Conservation (phyloP, 1,140 invertebrate species). For the Camponotus vicinus region DNA sequence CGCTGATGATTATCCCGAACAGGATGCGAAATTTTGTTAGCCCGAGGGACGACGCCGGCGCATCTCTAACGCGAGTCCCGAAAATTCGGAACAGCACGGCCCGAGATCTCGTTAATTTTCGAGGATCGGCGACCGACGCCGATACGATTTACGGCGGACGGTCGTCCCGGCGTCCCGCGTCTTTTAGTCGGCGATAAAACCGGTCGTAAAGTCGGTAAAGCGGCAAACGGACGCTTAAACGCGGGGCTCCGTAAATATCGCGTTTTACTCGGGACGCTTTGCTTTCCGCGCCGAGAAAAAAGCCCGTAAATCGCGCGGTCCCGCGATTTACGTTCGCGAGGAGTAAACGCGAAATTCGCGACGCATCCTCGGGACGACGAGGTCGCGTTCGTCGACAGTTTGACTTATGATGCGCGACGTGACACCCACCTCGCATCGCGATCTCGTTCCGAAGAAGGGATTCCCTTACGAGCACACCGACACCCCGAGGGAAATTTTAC, state of each 20-base stretch:
- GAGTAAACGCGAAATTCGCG: not conserved
- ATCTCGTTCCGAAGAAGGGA: not conserved
- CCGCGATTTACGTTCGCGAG: not conserved
- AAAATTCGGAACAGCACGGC: no score
- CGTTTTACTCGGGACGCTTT: not conserved
- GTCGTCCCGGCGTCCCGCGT: not conserved
- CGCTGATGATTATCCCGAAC: not conserved
- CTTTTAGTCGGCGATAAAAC: conserved; percentile 36
- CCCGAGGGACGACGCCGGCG: not conserved
- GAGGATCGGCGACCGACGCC: not conserved
- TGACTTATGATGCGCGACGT: not conserved
- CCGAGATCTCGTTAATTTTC: conserved; percentile 42
- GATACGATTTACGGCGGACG: conserved; percentile 37
- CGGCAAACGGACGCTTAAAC: conserved; percentile 39
- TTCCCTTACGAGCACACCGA: not conserved
- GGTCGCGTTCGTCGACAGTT: not conserved
- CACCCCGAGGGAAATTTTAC: not conserved
- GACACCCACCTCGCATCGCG: not conserved
- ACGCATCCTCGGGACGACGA: not conserved
- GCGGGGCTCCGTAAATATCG: not conserved
- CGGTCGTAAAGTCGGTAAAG: no score
- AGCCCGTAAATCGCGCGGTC: not conserved
- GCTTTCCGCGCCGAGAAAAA: not conserved
- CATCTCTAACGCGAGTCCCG: no score
- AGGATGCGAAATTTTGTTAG: not conserved